These are phyloP conservation scores for Alectoris magna DNA, from an alignment of 2,797 vertebrate genomes.

Conservation along the genomic window DNA sequence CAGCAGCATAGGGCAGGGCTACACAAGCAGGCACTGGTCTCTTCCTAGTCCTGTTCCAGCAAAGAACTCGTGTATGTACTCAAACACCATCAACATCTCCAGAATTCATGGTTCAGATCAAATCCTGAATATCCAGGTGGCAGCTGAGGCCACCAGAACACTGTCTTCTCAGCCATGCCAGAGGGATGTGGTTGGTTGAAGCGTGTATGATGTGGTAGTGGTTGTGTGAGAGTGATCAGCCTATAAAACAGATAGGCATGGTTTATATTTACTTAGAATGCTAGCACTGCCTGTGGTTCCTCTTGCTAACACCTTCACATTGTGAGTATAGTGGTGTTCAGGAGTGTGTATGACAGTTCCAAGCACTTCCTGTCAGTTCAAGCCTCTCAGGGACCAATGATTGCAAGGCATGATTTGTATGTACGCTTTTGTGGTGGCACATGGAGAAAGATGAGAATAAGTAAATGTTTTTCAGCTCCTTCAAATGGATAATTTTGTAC, in stretches of 20 bases:
- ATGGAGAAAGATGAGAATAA: background rate
- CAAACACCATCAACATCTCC: background rate
- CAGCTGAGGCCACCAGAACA: background rate
- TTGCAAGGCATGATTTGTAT: background rate
- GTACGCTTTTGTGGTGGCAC: background rate
- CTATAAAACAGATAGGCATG: background rate
- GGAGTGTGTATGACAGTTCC: background rate
- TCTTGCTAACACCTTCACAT: background rate
- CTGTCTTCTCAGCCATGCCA: background rate
- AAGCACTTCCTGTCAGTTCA: background rate
- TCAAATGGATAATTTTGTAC: conserved; percentile 1
- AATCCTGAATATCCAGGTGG: background rate
- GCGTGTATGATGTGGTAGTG: background rate
- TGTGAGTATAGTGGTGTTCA: background rate
- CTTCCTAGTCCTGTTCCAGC: background rate
- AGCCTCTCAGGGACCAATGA: background rate
- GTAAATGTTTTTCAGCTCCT: background rate
- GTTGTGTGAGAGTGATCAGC: background rate
- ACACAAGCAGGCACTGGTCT: background rate
- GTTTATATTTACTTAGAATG: background rate
- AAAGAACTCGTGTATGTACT: background rate
- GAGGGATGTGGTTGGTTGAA: background rate
- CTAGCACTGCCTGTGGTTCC: background rate
- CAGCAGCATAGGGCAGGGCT: background rate
- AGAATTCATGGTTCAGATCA: background rate